Evolutionary conservation across 2,797 vertebrate genomes (phyloP), one percentile per base, ranked within the genome.

Genomic region (Dromococcyx pavoninus): DNA sequence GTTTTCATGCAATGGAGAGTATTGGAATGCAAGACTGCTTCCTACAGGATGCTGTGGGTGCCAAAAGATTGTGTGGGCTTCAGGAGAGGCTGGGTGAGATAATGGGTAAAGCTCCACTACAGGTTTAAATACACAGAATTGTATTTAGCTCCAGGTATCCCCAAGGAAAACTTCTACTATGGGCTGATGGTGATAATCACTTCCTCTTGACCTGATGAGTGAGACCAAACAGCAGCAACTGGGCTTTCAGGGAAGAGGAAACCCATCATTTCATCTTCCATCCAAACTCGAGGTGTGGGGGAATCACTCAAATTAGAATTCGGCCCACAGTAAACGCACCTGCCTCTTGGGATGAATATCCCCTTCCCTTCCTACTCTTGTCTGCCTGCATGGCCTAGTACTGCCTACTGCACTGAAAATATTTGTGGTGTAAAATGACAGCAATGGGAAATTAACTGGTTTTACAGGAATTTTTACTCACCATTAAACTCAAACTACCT

Each of bases 401-500:
- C 62, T 17, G 23, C 61, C 46, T 2, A 0, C 46, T 50, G 70
- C 1, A 1, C 54, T 25, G 25, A 69, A 86, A 75, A 10, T 0
- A 76, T 84, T 74, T 72, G 54, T 7, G 4, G 44, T 25, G 57
- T 54, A 66, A 86, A 81, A 79, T 9, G 56, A 58, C n/a, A 69
- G 37, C 1, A 2, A 41, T 27, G 56, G 77, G 65, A 89, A 87
- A 85, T 80, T 66, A 91, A 76, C 51, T 21, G 73, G n/a, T 84
- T 86, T 85, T 82, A 57, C 64, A 46, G 48, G 82, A 85, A 80
- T 56, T 88, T 64, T 66, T 75, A 92, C 51, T 77, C 83, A 74
- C 61, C 77, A 50, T 56, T 53, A 53, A 60, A 57, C 46, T 60
- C 82, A 71, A 94, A 67, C 37, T 6, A 35, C 48, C 61, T 82